Percentiles rank a stretch among this genome's conserved stretches.
phyloP scores from a whole-genome alignment of 1,140 invertebrate genomes.

The Neodiprion lecontei region DNA sequence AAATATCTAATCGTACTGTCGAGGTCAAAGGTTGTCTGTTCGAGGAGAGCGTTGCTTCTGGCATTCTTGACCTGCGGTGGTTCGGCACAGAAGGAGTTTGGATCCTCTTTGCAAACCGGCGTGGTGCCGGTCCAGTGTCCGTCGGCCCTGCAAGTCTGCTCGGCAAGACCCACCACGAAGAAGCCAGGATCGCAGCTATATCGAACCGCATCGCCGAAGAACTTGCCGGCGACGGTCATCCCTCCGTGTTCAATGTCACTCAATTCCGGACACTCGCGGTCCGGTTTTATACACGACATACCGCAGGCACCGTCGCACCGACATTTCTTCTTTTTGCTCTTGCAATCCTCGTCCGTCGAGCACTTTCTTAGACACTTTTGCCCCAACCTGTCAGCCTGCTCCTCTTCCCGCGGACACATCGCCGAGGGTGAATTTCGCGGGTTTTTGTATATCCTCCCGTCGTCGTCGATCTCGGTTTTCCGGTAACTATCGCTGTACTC shows the following conservation, averaged over 20 bases:
- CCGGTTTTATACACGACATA: slow-evolving; percentile 96
- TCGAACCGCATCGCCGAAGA: slow-evolving; percentile 80
- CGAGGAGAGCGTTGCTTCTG: slow-evolving; percentile 81
- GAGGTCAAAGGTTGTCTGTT: slow-evolving; percentile 83
- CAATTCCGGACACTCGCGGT: slow-evolving; percentile 83
- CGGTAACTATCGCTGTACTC: slow-evolving; percentile 67
- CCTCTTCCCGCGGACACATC: slow-evolving; percentile 82
- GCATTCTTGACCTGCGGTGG: slow-evolving; percentile 90
- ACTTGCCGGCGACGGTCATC: slow-evolving; percentile 73
- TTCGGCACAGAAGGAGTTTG: slow-evolving; percentile 83
- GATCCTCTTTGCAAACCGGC: slow-evolving; percentile 88
- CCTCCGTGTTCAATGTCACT: slow-evolving; percentile 74
- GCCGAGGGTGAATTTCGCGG: slow-evolving; percentile 86
- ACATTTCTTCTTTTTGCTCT: slow-evolving; percentile 95
- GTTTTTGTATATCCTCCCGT: slow-evolving; percentile 85
- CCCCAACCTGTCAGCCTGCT: slow-evolving; percentile 67
- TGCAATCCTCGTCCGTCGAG: slow-evolving; percentile 93
- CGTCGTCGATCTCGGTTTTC: slow-evolving; percentile 68
- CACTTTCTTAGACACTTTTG: slow-evolving; percentile 94
- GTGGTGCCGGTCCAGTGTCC: slow-evolving; percentile 89
- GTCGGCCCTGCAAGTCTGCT: slow-evolving; percentile 89
- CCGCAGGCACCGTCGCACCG: slow-evolving; percentile 96
- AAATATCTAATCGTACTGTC: slow-evolving; percentile 88
- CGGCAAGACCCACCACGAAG: slow-evolving; percentile 83
- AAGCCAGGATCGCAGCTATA: slow-evolving; percentile 89